A percentile compares a stretch with the other conserved stretches of the same genome.
These are phyloP conservation scores for Oncorhynchus mykiss DNA, from an alignment of 2,113 vertebrate species.

Conservation along the genomic window DNA sequence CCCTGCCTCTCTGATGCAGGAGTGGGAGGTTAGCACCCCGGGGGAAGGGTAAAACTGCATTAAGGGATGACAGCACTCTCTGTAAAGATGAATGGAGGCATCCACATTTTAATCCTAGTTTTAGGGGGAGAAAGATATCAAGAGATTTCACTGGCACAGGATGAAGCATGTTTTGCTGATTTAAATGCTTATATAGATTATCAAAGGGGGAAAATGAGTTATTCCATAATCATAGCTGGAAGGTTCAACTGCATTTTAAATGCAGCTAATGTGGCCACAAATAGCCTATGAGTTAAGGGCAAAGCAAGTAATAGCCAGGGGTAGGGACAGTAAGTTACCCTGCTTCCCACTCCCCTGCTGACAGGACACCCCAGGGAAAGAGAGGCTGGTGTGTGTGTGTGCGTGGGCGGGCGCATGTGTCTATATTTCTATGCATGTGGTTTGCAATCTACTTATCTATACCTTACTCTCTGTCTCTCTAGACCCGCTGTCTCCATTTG, in stretches of 20 bases:
- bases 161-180: neutral
- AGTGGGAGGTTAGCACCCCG: neutral
- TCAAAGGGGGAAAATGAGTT: neutral
- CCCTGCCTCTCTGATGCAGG: neutral
- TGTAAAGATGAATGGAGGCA: neutral
- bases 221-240: neutral
- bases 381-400: neutral
- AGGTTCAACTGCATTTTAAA: neutral
- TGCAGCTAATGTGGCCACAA: neutral
- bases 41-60: neutral
- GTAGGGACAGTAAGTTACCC: neutral
- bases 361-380: neutral
- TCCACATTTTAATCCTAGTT: slow-evolving; percentile 2
- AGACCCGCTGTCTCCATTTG: neutral
- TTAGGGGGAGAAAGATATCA: neutral
- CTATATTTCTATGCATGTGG: neutral
- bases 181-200: slow-evolving; percentile 1
- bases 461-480: neutral
- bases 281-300: too few relatives aligned
- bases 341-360: neutral
- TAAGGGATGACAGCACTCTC: neutral
- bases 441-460: too few relatives aligned
- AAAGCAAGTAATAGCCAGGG: too few relatives aligned
- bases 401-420: neutral
- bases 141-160: neutral